A percentile compares a stretch with the other conserved stretches of the same genome.
These are phyloP conservation scores for Chondrosia reniformis DNA, from an alignment of 37 sponge, comb jelly and placozoan genomes.

Conservation along the genomic window DNA sequence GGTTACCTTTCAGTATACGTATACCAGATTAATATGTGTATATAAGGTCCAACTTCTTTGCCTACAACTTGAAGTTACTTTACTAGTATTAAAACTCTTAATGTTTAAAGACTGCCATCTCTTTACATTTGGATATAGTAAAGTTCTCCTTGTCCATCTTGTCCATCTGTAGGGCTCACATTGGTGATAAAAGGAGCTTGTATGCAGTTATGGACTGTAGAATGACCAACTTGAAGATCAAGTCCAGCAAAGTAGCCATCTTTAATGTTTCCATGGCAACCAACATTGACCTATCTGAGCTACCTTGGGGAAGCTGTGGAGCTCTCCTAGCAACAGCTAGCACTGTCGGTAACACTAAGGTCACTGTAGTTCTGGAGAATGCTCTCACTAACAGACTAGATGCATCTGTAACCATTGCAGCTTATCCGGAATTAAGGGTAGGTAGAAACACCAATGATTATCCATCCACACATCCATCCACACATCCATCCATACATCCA, in stretches of 20 bases:
- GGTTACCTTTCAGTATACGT: too few species aligned
- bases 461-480: too few species aligned
- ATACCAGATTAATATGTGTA: too few species aligned
- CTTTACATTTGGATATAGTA: too few species aligned
- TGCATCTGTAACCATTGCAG: conserved; percentile 70
- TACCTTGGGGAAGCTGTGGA: conserved; percentile 48
- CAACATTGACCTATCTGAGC: conserved; percentile 25
- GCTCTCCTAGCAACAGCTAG: conserved; percentile 41
- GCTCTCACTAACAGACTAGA: conserved; percentile 27
- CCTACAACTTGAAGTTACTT: too few species aligned
- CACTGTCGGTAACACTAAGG: conserved; percentile 55
- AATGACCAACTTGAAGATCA: not conserved
- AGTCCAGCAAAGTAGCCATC: not conserved
- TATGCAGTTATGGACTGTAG: conserved; percentile 12
- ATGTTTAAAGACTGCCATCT: too few species aligned
- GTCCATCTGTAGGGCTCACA: not conserved
- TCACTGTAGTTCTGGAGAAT: conserved; percentile 35
- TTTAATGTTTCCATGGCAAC: conserved; percentile 14
- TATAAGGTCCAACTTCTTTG: too few species aligned
- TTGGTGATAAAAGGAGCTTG: not conserved
- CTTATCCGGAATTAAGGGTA: conserved; percentile 58
- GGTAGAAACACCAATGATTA: too few species aligned
- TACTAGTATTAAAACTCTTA: too few species aligned
- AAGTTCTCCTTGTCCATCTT: too few species aligned
- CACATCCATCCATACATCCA: too few species aligned